Conservation (phyloP, 1,140 invertebrate genomes). For the Chelonus insularis region DNA sequence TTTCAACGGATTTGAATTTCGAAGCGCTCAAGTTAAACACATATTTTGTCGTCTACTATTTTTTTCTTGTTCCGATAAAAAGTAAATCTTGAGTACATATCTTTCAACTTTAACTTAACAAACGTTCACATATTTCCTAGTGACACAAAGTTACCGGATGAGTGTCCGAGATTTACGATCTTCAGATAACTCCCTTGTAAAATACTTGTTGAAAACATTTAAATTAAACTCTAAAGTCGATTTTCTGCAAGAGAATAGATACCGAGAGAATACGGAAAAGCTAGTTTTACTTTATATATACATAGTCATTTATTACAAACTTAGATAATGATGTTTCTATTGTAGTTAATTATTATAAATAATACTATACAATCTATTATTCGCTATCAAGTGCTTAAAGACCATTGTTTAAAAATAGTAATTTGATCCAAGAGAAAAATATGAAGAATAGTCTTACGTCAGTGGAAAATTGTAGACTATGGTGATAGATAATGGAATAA, state of each 20-base stretch:
- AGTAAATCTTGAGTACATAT: not conserved
- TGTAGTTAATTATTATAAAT: no score
- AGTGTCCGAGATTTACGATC: conserved; percentile 1
- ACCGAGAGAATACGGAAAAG: no score
- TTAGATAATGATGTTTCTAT: no score
- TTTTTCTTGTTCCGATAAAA: not conserved
- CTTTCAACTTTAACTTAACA: not conserved
- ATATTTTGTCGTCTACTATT: not conserved
- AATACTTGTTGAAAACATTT: conserved; percentile 6
- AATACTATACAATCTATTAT: no score
- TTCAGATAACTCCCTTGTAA: not conserved
- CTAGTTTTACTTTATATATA: no score
- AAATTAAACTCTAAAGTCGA: conserved; percentile 1
- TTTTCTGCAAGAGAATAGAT: not conserved
- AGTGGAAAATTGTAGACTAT: no score
- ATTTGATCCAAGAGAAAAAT: no score
- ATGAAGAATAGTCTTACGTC: no score
- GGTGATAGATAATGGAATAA: no score
- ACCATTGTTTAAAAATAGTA: no score
- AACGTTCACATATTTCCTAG: not conserved
- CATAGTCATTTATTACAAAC: no score
- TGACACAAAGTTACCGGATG: conserved; percentile 1
- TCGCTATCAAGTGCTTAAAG: no score
- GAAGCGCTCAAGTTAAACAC: not conserved
- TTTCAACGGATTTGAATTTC: not conserved